Evolutionary conservation across 2,888 invertebrate genomes (phyloP), one percentile per base, ranked within the genome.

Genomic region (Erannis defoliaria): DNA sequence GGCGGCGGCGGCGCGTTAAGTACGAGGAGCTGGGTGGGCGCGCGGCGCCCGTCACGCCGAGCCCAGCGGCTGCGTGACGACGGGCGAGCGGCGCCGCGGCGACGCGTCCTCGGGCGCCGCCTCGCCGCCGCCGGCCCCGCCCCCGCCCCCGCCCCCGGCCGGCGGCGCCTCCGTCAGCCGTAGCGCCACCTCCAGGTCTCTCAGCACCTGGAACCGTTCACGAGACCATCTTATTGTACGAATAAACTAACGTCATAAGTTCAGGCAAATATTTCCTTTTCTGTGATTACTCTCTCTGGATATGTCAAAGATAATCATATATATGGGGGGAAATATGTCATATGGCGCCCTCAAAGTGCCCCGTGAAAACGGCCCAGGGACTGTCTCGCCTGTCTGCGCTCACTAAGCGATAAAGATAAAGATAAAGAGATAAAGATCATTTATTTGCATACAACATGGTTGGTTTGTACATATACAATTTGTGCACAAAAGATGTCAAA

Each of bases 141-240:
- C 70, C 81, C 80, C 67, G 80, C 80, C 66, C 74, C 33, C 59
- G 33, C 46, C 59, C 38, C 55, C 79, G 71, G 71, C 77, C 72
- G 68, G 77, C 67, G 74, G 82, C 75, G 82, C 76, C 75, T 94
- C 94, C 66, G 94, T 93, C 73, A 95, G 90, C 49, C 95, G 94
- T 76, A 98, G 94, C 81, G 98, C 98, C 85, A 96, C 94, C 86
- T 97, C 97, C 82, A 99, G 94, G 93, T 98, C 98, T 77, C 97
- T 96, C 81, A 99, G 94, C 81, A 98, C 97, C 89, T 89, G 85
- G 12, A 46, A 46, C 31, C 19, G 10, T 5, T 16, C 23, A n/a
- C 31, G 19, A 38, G 1, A 10, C 0, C 31, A 31, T n/a, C n/a
- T 46, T n/a, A 46, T 18, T 19, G 10, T 19, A 19, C 4, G 10